Evolutionary conservation across 2,797 vertebrate species (phyloP).

Genomic region (Muscicapa comitata): DNA sequence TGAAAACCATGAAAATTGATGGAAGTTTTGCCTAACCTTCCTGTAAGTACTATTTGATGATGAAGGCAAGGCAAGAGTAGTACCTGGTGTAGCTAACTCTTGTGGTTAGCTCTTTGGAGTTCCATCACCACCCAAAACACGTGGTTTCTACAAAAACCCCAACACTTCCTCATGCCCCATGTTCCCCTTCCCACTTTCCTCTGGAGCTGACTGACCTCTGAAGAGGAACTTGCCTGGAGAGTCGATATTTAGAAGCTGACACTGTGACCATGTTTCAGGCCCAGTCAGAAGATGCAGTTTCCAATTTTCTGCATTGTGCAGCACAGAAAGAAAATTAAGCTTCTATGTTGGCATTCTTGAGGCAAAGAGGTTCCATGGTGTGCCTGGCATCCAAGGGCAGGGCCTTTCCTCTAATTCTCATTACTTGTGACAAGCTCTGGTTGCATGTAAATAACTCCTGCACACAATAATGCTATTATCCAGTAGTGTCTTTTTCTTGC

Average conservation of each 20-base stretch:
- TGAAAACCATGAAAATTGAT: neutral
- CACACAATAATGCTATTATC: conserved; percentile 20
- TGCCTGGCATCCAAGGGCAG: neutral
- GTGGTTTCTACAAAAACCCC: neutral
- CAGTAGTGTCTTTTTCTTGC: conserved; percentile 55
- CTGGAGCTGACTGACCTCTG: neutral
- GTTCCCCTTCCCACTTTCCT: neutral
- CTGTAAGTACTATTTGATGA: neutral
- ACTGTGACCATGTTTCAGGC: neutral
- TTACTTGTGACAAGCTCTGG: conserved; percentile 31
- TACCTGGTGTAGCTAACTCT: neutral
- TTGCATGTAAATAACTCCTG: conserved; percentile 31
- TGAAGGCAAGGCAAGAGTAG: neutral
- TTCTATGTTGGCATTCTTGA: neutral
- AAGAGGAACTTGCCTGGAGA: neutral
- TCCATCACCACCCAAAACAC: neutral
- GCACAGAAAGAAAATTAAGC: neutral
- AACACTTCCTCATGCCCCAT: neutral
- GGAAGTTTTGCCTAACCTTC: neutral
- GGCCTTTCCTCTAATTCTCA: conserved; percentile 26
- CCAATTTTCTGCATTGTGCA: neutral
- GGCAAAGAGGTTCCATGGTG: neutral
- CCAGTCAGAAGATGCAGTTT: neutral
- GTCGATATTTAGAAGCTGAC: neutral
- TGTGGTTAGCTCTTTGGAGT: neutral